Evolutionary conservation across 2,797 vertebrate species (phyloP).

Genomic region (Pseudochaenichthys georgianus): DNA sequence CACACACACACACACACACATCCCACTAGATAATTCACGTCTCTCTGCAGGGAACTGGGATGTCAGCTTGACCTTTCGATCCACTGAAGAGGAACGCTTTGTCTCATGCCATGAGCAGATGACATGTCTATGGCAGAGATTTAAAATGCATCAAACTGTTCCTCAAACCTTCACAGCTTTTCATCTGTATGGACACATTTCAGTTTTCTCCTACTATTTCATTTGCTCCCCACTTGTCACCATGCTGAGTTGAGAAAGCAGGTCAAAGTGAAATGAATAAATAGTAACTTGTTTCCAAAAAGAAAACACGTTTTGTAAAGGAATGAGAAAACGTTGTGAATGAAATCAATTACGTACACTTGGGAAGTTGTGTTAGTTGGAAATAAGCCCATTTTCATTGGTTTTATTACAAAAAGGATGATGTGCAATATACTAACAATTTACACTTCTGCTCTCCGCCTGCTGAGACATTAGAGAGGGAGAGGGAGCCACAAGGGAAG

Average conservation of each 20-base stretch:
- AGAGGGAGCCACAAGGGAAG: constrained; percentile 56
- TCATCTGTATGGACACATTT: constrained; percentile 53
- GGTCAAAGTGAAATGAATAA: constrained; percentile 31
- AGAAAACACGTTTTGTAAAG: neutral
- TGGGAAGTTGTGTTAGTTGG: neutral
- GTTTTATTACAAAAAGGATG: no score
- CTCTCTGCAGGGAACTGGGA: constrained; percentile 34
- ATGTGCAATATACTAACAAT: no score
- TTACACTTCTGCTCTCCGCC: constrained; percentile 21
- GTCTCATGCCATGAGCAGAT: constrained; percentile 70
- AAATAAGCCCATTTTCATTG: neutral
- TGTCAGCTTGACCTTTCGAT: constrained; percentile 76
- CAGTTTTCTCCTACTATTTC: constrained; percentile 54
- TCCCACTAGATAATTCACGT: no score
- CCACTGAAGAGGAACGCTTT: constrained; percentile 66
- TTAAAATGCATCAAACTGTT: constrained; percentile 68
- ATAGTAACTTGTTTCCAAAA: neutral
- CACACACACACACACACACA: neutral
- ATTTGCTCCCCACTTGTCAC: constrained; percentile 35
- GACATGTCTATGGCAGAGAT: constrained; percentile 73
- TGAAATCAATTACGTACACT: neutral
- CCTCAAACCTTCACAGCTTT: constrained; percentile 53
- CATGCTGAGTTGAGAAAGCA: constrained; percentile 26
- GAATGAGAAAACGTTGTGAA: neutral
- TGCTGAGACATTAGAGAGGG: constrained; percentile 46